Conservation (phyloP, 92 coral and sea anemone genomes). For the Epizoanthus fatuus region DNA sequence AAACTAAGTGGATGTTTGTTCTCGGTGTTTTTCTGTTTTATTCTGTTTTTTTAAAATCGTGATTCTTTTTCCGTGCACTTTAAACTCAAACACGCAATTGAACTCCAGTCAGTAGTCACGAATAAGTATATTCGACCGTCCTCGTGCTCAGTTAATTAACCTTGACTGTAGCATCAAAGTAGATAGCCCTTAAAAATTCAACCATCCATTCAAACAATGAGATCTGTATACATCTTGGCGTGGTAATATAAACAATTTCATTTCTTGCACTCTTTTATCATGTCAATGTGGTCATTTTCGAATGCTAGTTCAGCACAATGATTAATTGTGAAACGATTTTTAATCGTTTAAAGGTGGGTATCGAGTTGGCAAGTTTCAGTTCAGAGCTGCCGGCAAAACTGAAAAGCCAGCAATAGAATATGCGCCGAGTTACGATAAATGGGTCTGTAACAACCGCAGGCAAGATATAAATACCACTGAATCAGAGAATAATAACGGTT, state of each 20-base stretch:
- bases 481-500: too few species aligned
- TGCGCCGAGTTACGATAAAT: too few species aligned
- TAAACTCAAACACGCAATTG: conserved; percentile 3
- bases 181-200: neutral
- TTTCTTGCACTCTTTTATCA: too few species aligned
- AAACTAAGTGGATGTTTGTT: neutral
- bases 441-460: too few species aligned
- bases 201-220: neutral
- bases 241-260: neutral
- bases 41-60: neutral
- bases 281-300: neutral
- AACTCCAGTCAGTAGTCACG: conserved; percentile 19
- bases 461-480: too few species aligned
- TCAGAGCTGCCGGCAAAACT: too few species aligned
- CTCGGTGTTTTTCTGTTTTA: neutral
- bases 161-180: neutral
- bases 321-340: too few species aligned
- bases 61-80: neutral
- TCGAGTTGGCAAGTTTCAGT: too few species aligned
- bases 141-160: conserved; percentile 42
- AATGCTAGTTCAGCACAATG: too few species aligned
- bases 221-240: neutral
- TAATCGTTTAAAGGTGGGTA: too few species aligned
- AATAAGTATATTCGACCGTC: conserved; percentile 34
- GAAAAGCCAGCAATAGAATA: too few species aligned